Percentiles rank a stretch among this genome's conserved stretches.
Evolutionary conservation across 2,797 vertebrate species (phyloP).

Genomic region (Halcyon chelicuti): DNA sequence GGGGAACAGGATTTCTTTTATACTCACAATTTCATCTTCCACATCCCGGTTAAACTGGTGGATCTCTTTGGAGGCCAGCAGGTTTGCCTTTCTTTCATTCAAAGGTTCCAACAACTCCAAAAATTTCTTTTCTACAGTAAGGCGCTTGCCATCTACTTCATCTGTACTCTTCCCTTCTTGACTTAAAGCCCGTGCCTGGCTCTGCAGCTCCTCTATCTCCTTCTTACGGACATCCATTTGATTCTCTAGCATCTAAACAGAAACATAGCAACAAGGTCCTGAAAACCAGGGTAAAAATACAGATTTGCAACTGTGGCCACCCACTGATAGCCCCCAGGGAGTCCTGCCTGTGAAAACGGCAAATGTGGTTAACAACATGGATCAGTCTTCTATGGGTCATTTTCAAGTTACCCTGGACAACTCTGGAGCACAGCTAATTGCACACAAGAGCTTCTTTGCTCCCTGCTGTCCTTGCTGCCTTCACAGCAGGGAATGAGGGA

Average conservation of each 20-base stretch:
- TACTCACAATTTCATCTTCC: conserved; percentile 95
- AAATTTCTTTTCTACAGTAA: conserved; percentile 89
- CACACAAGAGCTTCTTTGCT: background rate
- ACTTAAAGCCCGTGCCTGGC: conserved; percentile 88
- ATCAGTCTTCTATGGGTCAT: fast-evolving
- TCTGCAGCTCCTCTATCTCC: conserved; percentile 91
- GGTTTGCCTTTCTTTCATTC: conserved; percentile 86
- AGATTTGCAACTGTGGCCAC: background rate
- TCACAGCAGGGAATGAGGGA: background rate
- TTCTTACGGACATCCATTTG: conserved; percentile 95
- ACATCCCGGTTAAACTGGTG: conserved; percentile 96
- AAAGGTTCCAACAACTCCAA: conserved; percentile 85
- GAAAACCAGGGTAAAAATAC: background rate
- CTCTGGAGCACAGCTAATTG: background rate
- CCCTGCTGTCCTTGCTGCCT: background rate
- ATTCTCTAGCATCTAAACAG: conserved; percentile 90
- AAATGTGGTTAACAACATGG: background rate
- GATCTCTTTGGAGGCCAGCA: conserved; percentile 92
- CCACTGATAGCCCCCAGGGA: background rate
- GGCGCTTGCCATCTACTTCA: conserved; percentile 91
- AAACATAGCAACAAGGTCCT: background rate
- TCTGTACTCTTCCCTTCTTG: conserved; percentile 92
- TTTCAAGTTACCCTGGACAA: background rate
- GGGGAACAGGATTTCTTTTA: background rate
- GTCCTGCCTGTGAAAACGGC: background rate